Percentiles rank a stretch among this genome's conserved stretches.
Conservation (phyloP, 2,888 invertebrate genomes). For the Opisthograptis luteolata region DNA sequence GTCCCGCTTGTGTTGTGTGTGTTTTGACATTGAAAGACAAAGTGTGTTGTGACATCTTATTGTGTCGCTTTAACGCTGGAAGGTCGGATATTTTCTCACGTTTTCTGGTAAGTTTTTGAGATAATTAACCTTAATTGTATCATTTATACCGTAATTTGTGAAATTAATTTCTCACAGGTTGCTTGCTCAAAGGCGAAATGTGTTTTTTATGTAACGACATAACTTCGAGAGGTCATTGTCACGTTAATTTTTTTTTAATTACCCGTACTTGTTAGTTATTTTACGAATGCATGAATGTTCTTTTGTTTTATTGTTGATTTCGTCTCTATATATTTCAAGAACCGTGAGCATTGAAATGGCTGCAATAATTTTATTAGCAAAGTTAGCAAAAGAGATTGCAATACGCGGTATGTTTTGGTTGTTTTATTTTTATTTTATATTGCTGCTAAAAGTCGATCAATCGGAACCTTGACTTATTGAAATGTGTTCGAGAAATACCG, state of each 20-base stretch:
- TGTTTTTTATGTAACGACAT: slow-evolving; percentile 27
- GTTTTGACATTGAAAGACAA: slow-evolving; percentile 61
- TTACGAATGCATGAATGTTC: slow-evolving; percentile 18
- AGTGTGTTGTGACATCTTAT: slow-evolving; percentile 49
- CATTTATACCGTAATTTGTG: slow-evolving; percentile 44
- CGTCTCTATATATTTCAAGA: slow-evolving; percentile 11
- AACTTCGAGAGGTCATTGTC: slow-evolving; percentile 33
- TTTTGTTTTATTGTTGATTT: slow-evolving; percentile 19
- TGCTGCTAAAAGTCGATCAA: slow-evolving; percentile 24
- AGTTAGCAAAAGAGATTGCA: slow-evolving; percentile 28
- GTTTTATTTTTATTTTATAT: slow-evolving; percentile 13
- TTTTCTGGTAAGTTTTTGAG: slow-evolving; percentile 64
- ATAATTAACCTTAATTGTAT: slow-evolving; percentile 53
- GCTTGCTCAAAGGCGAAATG: slow-evolving; percentile 19
- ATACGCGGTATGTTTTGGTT: slow-evolving; percentile 24
- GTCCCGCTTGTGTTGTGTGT: slow-evolving; percentile 69
- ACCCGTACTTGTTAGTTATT: slow-evolving; percentile 15
- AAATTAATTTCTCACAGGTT: slow-evolving; percentile 38
- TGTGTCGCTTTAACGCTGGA: slow-evolving; percentile 41
- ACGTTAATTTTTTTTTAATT: slow-evolving; percentile 28
- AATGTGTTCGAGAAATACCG: slow-evolving; percentile 13
- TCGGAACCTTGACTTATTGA: slow-evolving; percentile 34
- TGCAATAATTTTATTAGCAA: slow-evolving; percentile 31
- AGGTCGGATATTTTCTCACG: slow-evolving; percentile 75
- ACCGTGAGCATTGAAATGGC: slow-evolving; percentile 15